Evolutionary conservation across 1,140 invertebrate species (phyloP).

Genomic region (Bradysia coprophila): DNA sequence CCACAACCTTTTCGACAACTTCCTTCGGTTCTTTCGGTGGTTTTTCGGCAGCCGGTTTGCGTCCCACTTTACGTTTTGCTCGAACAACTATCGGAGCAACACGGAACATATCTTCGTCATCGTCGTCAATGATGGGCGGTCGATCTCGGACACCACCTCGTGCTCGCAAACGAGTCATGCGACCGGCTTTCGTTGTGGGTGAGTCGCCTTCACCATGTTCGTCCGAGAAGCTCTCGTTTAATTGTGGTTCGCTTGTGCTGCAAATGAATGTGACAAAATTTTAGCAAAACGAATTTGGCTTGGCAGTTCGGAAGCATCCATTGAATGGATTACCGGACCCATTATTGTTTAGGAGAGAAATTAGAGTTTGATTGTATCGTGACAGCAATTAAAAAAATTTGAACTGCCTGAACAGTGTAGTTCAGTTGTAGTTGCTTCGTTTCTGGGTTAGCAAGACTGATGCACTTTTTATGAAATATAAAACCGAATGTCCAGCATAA

Average conservation of each 20-base stretch:
- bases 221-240: conserved; percentile 21
- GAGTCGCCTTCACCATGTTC: conserved; percentile 29
- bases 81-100: conserved; percentile 12
- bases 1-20: conserved; percentile 12
- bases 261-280: too few relatives aligned
- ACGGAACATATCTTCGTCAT: conserved; percentile 20
- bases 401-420: too few relatives aligned
- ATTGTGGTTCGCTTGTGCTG: conserved; percentile 10
- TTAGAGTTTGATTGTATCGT: too few relatives aligned
- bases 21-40: conserved; percentile 15
- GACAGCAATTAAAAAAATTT: too few relatives aligned
- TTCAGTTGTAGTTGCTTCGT: too few relatives aligned
- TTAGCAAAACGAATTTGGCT: too few relatives aligned
- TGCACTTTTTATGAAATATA: neutral
- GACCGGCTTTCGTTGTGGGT: conserved; percentile 14
- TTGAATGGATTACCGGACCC: neutral
- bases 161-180: conserved; percentile 28
- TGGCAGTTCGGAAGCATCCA: neutral
- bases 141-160: conserved; percentile 24
- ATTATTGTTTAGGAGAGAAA: too few relatives aligned
- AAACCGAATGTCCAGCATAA: neutral
- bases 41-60: conserved; percentile 26
- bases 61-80: conserved; percentile 19
- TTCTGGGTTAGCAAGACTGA: neutral
- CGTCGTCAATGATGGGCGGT: conserved; percentile 22